Conservation (phyloP, 2,888 invertebrate species). For the Camptogramma bilineatum region DNA sequence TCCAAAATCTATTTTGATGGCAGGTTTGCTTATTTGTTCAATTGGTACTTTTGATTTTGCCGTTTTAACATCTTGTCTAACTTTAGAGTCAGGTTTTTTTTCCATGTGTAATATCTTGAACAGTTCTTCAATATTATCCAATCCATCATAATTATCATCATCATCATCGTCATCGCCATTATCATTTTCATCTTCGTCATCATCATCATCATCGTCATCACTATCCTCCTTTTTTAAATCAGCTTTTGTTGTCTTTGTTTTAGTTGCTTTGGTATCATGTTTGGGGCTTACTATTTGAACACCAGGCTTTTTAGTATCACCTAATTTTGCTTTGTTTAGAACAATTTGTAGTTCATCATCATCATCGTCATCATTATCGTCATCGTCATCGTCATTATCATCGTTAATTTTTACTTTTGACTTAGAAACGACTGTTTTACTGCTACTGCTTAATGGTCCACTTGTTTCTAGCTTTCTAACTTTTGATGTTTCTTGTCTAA, state of each 20-base stretch:
- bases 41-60: constrained; percentile 19
- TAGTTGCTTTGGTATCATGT: constrained; percentile 4
- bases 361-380: constrained; percentile 39
- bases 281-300: constrained; percentile 9
- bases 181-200: constrained; percentile 30
- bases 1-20: constrained; percentile 28
- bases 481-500: constrained; percentile 48
- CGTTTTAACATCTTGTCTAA: constrained; percentile 23
- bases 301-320: constrained; percentile 16
- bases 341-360: constrained; percentile 40
- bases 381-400: constrained; percentile 43
- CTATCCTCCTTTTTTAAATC: constrained; percentile 37
- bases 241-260: constrained; percentile 1
- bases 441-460: constrained; percentile 10
- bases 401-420: constrained; percentile 1
- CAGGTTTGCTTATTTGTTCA: constrained; percentile 29
- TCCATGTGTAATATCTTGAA: constrained; percentile 43
- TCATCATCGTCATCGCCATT: constrained; percentile 46
- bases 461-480: constrained; percentile 41
- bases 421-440: constrained; percentile 19
- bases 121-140: constrained; percentile 41
- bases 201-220: constrained; percentile 39
- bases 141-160: constrained; percentile 43
- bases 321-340: constrained; percentile 10
- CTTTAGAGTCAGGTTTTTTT: constrained; percentile 43